These are phyloP conservation scores for Drosophila mauritiana DNA, from an alignment of 1,140 invertebrate genomes.

Conservation along the genomic window DNA sequence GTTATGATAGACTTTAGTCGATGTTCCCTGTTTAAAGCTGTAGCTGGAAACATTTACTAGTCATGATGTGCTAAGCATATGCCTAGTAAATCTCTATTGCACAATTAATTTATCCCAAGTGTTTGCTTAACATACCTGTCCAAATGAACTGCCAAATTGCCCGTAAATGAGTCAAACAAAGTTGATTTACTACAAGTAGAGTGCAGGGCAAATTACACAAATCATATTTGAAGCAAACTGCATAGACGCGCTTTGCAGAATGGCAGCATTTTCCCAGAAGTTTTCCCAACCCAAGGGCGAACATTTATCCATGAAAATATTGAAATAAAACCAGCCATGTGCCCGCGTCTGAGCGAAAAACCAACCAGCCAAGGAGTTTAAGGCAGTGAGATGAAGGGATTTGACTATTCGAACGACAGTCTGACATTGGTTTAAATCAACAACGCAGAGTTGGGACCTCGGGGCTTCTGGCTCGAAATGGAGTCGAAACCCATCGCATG, in stretches of 20 bases:
- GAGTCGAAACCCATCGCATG: constrained; percentile 17
- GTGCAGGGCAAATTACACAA: constrained; percentile 6
- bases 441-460: constrained; percentile 7
- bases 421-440: constrained; percentile 30
- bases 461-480: constrained; percentile 15
- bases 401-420: constrained; percentile 6
- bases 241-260: background rate
- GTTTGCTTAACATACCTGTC: background rate
- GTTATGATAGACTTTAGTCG: too few species aligned
- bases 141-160: background rate
- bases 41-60: background rate
- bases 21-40: too few species aligned
- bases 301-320: constrained; percentile 40
- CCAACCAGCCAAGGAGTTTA: constrained; percentile 14
- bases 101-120: background rate
- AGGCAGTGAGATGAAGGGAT: constrained; percentile 1
- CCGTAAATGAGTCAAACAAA: constrained; percentile 5
- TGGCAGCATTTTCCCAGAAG: background rate
- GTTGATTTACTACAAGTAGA: background rate
- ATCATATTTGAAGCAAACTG: background rate
- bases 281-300: constrained; percentile 1
- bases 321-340: constrained; percentile 27
- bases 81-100: background rate
- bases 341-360: background rate
- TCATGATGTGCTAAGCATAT: too few species aligned